Evolutionary conservation across 2,113 vertebrate genomes (phyloP).

Genomic region (Poeciliopsis prolifica): DNA sequence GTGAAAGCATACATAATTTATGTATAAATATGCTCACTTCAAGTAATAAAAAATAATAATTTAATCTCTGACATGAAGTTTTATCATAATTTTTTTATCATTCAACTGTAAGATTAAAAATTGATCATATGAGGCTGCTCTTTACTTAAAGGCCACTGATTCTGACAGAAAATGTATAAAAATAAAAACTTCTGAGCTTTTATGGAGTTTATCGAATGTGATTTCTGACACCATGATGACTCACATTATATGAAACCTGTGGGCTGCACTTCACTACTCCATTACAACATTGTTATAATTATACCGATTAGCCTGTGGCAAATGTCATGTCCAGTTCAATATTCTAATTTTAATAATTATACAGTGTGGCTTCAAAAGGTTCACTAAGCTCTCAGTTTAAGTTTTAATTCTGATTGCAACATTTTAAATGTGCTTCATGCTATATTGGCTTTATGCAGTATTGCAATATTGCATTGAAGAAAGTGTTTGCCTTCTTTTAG

Average conservation of each 20-base stretch:
- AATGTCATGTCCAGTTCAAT: slow-evolving; percentile 42
- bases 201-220: slow-evolving; percentile 43
- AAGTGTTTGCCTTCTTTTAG: too few relatives aligned
- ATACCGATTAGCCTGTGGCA: slow-evolving; percentile 47
- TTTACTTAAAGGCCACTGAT: slow-evolving; percentile 35
- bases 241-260: slow-evolving; percentile 50
- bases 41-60: slow-evolving; percentile 14
- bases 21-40: slow-evolving; percentile 15
- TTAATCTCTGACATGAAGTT: neutral
- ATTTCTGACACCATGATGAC: slow-evolving; percentile 47
- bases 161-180: slow-evolving; percentile 29
- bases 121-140: neutral
- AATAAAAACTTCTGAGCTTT: slow-evolving; percentile 40
- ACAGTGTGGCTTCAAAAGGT: slow-evolving; percentile 21
- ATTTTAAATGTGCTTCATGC: too few relatives aligned
- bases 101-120: slow-evolving; percentile 15
- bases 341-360: slow-evolving; percentile 43
- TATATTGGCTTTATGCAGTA: too few relatives aligned
- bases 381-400: neutral
- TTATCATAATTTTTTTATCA: neutral
- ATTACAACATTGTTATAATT: slow-evolving; percentile 47
- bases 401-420: slow-evolving; percentile 4
- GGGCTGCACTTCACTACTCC: slow-evolving; percentile 41
- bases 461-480: too few relatives aligned
- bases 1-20: slow-evolving; percentile 19